phyloP scores from a whole-genome alignment of 1,140 invertebrate species.

The Anastatus disparis region DNA sequence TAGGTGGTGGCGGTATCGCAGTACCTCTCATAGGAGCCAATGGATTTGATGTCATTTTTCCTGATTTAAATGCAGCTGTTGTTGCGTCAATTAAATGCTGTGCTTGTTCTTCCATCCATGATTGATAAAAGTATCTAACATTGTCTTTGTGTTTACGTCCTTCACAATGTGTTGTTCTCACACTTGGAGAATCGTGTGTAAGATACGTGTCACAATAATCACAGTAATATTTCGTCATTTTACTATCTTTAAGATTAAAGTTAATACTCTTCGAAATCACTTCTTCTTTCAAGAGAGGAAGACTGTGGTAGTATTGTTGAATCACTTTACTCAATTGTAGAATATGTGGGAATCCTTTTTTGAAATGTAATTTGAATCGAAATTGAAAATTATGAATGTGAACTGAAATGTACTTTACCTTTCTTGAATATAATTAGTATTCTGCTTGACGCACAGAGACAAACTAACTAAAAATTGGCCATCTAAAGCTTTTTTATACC shows the following conservation, averaged over 20 bases:
- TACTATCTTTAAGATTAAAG: not conserved
- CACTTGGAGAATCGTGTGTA: slow-evolving; percentile 99
- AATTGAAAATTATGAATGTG: too few relatives aligned
- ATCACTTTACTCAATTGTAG: too few relatives aligned
- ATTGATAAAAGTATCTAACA: slow-evolving; percentile 99
- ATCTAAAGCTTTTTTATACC: too few relatives aligned
- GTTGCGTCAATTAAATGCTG: slow-evolving; percentile 98
- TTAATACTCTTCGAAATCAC: too few relatives aligned
- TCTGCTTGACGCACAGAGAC: too few relatives aligned
- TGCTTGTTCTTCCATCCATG: slow-evolving; percentile 99
- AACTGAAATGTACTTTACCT: too few relatives aligned
- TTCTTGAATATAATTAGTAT: too few relatives aligned
- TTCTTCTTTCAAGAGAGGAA: too few relatives aligned
- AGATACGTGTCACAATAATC: slow-evolving; percentile 99
- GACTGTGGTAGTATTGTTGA: too few relatives aligned
- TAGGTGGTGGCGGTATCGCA: slow-evolving; percentile 79
- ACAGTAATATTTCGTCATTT: slow-evolving; percentile 97
- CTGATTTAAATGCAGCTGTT: slow-evolving; percentile 93
- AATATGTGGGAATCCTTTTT: too few relatives aligned
- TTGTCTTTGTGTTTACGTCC: slow-evolving; percentile 99
- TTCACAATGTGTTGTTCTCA: slow-evolving; percentile 98
- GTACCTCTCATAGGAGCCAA: slow-evolving; percentile 79
- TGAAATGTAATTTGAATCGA: too few relatives aligned
- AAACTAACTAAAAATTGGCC: too few relatives aligned
- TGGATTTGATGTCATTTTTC: slow-evolving; percentile 92